Evolutionary conservation across 2,113 vertebrate genomes (phyloP).

Genomic region (Pipa parva): DNA sequence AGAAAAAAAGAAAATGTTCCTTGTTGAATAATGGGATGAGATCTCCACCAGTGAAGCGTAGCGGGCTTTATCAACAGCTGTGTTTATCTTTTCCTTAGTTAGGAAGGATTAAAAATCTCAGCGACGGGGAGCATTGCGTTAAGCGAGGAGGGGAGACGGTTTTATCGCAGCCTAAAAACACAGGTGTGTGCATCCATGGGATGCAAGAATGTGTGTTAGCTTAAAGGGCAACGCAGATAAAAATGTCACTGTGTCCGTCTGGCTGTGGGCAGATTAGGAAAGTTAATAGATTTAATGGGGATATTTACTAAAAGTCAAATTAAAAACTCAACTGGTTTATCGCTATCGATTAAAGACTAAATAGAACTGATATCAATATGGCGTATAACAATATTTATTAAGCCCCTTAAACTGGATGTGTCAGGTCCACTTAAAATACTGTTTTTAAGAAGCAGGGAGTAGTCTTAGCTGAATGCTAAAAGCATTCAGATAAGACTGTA

Average conservation of each 20-base stretch:
- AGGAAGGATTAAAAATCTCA: constrained; percentile 19
- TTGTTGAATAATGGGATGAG: constrained; percentile 35
- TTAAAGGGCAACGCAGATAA: not conserved
- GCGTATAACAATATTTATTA: too few species aligned
- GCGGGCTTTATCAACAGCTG: constrained; percentile 49
- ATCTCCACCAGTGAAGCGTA: constrained; percentile 34
- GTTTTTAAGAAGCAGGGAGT: too few species aligned
- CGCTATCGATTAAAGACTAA: too few species aligned
- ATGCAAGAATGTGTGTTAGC: too few species aligned
- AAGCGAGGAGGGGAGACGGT: not conserved
- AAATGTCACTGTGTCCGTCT: not conserved
- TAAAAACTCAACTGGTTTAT: not conserved
- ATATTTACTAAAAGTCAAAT: not conserved
- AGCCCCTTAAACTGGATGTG: too few species aligned
- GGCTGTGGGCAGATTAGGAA: not conserved
- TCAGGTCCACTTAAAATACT: too few species aligned
- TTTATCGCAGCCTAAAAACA: not conserved
- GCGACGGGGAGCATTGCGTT: constrained; percentile 17
- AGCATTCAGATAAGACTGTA: too few species aligned
- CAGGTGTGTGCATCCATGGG: constrained; percentile 15
- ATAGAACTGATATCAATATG: too few species aligned
- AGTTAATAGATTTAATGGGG: not conserved
- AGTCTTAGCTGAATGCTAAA: too few species aligned
- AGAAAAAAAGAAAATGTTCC: not conserved
- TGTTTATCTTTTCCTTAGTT: constrained; percentile 18